Evolutionary conservation across 2,797 vertebrate genomes (phyloP).

Genomic region (Benthosema pterotum): DNA sequence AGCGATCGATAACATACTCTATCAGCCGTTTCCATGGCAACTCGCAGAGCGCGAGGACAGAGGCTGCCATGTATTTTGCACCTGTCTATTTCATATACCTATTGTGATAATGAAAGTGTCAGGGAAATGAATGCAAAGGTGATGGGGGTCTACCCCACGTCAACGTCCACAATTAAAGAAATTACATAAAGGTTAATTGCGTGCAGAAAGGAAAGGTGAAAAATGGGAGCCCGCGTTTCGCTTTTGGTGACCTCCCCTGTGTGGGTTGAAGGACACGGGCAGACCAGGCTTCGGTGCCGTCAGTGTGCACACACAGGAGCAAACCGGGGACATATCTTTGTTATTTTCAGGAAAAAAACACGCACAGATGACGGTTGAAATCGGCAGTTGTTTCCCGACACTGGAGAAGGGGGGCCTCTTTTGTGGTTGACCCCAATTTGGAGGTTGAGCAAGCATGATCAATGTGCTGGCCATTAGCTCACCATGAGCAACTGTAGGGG

Average conservation of each 20-base stretch:
- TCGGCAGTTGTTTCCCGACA: slow-evolving; percentile 52
- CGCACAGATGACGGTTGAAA: slow-evolving; percentile 48
- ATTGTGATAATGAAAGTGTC: slow-evolving; percentile 78
- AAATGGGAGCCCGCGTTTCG: slow-evolving; percentile 22
- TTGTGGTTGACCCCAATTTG: slow-evolving; percentile 81
- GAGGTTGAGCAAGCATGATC: slow-evolving; percentile 78
- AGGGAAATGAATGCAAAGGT: slow-evolving; percentile 63
- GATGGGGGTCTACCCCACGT: slow-evolving; percentile 40
- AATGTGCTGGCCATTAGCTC: slow-evolving; percentile 72
- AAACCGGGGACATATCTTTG: slow-evolving; percentile 25
- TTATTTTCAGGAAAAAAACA: slow-evolving; percentile 48
- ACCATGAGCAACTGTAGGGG: slow-evolving; percentile 43
- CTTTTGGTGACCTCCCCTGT: slow-evolving; percentile 49
- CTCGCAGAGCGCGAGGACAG: slow-evolving; percentile 81
- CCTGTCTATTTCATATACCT: slow-evolving; percentile 79
- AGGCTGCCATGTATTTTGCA: slow-evolving; percentile 82
- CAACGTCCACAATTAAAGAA: slow-evolving; percentile 68
- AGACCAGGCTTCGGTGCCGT: slow-evolving; percentile 33
- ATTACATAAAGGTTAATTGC: slow-evolving; percentile 67
- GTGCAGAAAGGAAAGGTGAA: slow-evolving; percentile 31
- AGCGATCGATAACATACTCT: slow-evolving; percentile 86
- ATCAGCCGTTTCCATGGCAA: slow-evolving; percentile 87
- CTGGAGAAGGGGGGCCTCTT: slow-evolving; percentile 57
- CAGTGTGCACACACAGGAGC: not conserved
- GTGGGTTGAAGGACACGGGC: slow-evolving; percentile 59